phyloP scores from a whole-genome alignment of 2,797 vertebrate species.

The Amblyopsis hoosieri region DNA sequence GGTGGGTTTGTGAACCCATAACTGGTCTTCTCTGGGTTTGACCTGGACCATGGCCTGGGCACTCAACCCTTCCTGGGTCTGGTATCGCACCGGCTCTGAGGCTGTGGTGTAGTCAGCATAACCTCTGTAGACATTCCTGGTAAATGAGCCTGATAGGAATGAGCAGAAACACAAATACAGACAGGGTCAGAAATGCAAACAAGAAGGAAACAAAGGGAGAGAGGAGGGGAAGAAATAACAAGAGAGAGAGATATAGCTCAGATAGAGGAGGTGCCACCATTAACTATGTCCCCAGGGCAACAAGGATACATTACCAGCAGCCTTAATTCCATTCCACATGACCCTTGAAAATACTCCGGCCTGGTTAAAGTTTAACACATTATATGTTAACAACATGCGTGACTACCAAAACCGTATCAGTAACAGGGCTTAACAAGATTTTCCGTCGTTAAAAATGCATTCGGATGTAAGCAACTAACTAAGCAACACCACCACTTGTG shows the following conservation, averaged over 20 bases:
- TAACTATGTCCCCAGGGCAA: background rate
- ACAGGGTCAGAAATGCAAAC: too few relatives aligned
- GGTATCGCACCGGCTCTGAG: too few relatives aligned
- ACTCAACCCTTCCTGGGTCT: too few relatives aligned
- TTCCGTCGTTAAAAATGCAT: background rate
- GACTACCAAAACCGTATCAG: background rate
- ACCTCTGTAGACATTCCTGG: too few relatives aligned
- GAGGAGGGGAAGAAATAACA: background rate
- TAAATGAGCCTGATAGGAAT: too few relatives aligned
- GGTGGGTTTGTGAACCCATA: too few relatives aligned
- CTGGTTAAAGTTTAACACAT: constrained; percentile 3
- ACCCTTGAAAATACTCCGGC: background rate
- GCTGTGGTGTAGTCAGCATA: too few relatives aligned
- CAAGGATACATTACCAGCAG: background rate
- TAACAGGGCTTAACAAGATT: background rate
- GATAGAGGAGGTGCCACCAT: too few relatives aligned
- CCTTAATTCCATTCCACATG: too few relatives aligned
- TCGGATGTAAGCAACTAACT: background rate
- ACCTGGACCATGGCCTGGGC: too few relatives aligned
- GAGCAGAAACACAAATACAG: too few relatives aligned
- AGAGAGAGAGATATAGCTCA: background rate
- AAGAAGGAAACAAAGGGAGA: background rate
- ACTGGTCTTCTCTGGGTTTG: too few relatives aligned
- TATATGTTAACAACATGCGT: background rate
- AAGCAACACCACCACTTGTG: constrained; percentile 10